Evolutionary conservation across 2,797 vertebrate genomes (phyloP), one percentile per base, ranked within the genome.

Genomic region (Siniperca scherzeri): DNA sequence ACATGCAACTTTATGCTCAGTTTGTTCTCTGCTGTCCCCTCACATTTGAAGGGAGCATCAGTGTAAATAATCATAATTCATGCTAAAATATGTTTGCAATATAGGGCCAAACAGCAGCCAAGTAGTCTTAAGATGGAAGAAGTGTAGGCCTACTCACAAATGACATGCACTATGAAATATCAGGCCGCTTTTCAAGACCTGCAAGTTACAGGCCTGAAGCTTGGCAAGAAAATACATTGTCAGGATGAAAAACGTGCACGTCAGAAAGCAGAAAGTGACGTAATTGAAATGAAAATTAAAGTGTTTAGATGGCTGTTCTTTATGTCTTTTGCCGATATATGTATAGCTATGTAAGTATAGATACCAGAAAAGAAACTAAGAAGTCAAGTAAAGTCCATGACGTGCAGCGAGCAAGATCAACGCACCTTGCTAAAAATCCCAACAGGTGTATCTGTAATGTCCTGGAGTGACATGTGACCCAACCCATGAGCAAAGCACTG

Each of bases 181-280:
- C 5, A 68, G 21, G 4, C 52, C 30, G 1, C 25, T 10, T 65
- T 42, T 6, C 59, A 56, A 42, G 38, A 25, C 38, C 53, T 57
- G 33, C 0, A 64, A 33, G 27, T 62, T 27, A 33, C n/a, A 33
- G 40, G 36, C 50, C 42, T 46, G 19, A 36, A 25, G 62, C 16
- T 50, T 57, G 66, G 30, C 70, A 59, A 5, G 40, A 62, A 50
- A 74, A 65, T 25, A 13, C 30, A 21, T 13, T 30, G 52, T 57
- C 50, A 78, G 40, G 21, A 7, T 25, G 48, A 25, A 7, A 60
- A 61, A 65, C 22, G 80, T 53, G 56, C 44, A 80, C 52, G 61
- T 77, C 77, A 79, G 52, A 62, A 59, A 73, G 67, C 53, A 65
- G 17, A 84, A 59, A 73, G 48, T 78, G 70, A 82, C 82, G 74